Evolutionary conservation across 2,113 vertebrate species (phyloP).

Genomic region (Isurus oxyrinchus): DNA sequence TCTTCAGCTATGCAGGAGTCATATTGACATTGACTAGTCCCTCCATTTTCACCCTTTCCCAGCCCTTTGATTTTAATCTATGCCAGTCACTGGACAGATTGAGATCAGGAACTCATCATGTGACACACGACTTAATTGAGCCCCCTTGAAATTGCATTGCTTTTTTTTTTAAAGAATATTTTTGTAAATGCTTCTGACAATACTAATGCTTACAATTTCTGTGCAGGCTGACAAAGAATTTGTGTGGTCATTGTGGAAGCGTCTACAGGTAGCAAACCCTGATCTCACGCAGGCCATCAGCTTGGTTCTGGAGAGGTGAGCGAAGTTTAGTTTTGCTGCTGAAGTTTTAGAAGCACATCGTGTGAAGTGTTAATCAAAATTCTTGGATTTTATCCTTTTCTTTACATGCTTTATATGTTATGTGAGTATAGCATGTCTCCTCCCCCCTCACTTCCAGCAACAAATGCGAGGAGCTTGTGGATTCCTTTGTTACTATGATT

Average conservation of each 20-base stretch:
- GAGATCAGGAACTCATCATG: background rate
- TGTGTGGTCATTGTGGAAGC: slow-evolving; percentile 91
- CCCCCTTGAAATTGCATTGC: background rate
- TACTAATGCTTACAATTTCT: slow-evolving; percentile 42
- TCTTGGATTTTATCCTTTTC: background rate
- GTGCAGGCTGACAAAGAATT: slow-evolving; percentile 90
- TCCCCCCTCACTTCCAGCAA: too few relatives aligned
- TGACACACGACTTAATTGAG: background rate
- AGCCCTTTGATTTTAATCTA: background rate
- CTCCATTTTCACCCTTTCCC: background rate
- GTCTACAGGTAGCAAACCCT: slow-evolving; percentile 75
- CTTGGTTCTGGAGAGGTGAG: slow-evolving; percentile 83
- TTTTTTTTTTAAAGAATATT: background rate
- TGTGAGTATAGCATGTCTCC: too few relatives aligned
- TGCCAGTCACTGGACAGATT: background rate
- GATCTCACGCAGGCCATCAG: slow-evolving; percentile 78
- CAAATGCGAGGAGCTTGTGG: too few relatives aligned
- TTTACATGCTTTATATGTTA: background rate
- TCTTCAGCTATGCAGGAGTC: background rate
- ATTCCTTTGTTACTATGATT: too few relatives aligned
- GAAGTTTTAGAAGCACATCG: background rate
- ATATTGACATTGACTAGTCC: background rate
- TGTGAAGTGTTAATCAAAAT: background rate
- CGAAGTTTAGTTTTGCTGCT: slow-evolving; percentile 32
- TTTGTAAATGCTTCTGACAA: background rate